phyloP scores from a whole-genome alignment of 1,140 invertebrate species.

The Antheraea pernyi region DNA sequence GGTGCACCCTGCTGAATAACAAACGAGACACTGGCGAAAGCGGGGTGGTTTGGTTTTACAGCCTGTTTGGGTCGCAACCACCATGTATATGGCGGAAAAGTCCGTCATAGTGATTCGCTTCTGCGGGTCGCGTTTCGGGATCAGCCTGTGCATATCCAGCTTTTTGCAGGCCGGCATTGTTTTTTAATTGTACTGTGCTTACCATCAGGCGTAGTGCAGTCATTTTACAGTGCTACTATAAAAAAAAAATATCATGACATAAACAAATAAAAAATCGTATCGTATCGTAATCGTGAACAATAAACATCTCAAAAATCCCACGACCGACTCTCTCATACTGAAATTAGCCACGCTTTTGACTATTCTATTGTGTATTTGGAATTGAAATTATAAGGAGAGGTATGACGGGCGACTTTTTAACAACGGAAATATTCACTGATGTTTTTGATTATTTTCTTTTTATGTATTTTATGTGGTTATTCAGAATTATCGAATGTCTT shows the following conservation, averaged over 20 bases:
- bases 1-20: too few species aligned
- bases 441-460: not conserved
- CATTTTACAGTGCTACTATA: too few species aligned
- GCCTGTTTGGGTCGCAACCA: too few species aligned
- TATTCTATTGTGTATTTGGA: conserved; percentile 40
- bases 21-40: too few species aligned
- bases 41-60: too few species aligned
- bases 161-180: too few species aligned
- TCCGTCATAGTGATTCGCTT: too few species aligned
- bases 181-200: too few species aligned
- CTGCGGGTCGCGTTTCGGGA: too few species aligned
- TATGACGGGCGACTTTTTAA: conserved; percentile 27
- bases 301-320: conserved; percentile 18
- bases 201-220: too few species aligned
- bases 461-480: not conserved
- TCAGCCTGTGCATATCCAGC: too few species aligned
- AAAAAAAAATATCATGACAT: not conserved
- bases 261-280: conserved; percentile 8
- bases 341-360: conserved; percentile 54
- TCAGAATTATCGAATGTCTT: conserved; percentile 9
- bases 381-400: conserved; percentile 52
- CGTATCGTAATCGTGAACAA: conserved; percentile 31
- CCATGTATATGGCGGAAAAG: too few species aligned
- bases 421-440: not conserved
- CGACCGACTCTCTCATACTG: conserved; percentile 35